Conservation (phyloP, 1,140 invertebrate species). For the Conus betulinus region DNA sequence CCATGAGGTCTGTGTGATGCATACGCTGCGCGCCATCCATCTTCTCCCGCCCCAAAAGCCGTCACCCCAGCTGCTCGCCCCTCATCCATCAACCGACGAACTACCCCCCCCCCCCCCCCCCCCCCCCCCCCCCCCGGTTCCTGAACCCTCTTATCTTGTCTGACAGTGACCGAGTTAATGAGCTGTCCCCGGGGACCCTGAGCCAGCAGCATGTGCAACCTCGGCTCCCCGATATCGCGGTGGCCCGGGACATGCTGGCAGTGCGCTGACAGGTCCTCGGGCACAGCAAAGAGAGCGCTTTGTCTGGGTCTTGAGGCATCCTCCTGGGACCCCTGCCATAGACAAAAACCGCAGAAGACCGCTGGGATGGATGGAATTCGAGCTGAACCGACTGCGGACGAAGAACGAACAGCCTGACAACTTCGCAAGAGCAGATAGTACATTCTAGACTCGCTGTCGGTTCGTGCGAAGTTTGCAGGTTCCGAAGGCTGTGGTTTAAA, state of each 20-base stretch:
- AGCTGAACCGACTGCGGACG: too few species aligned
- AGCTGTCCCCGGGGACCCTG: neutral
- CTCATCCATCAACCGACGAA: neutral
- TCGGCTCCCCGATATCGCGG: neutral
- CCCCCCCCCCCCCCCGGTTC: neutral
- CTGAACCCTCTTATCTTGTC: neutral
- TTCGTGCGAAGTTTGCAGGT: too few species aligned
- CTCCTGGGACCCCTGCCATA: too few species aligned
- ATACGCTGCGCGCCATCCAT: too few species aligned
- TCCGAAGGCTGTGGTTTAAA: too few species aligned
- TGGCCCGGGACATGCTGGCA: neutral
- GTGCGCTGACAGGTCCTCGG: neutral
- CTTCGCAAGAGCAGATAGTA: too few species aligned
- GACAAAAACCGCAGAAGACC: neutral
- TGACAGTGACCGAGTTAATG: conserved; percentile 2
- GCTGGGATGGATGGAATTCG: neutral
- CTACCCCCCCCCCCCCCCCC: neutral
- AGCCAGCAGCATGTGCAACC: neutral
- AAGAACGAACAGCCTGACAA: neutral
- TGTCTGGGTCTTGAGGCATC: too few species aligned
- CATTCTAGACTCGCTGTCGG: too few species aligned
- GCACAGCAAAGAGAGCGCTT: neutral
- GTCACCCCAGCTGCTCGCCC: neutral
- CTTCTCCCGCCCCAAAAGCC: neutral
- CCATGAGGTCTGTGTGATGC: too few species aligned